Evolutionary conservation across 2,113 vertebrate genomes (phyloP).

Genomic region (Ornithorhynchus anatinus): DNA sequence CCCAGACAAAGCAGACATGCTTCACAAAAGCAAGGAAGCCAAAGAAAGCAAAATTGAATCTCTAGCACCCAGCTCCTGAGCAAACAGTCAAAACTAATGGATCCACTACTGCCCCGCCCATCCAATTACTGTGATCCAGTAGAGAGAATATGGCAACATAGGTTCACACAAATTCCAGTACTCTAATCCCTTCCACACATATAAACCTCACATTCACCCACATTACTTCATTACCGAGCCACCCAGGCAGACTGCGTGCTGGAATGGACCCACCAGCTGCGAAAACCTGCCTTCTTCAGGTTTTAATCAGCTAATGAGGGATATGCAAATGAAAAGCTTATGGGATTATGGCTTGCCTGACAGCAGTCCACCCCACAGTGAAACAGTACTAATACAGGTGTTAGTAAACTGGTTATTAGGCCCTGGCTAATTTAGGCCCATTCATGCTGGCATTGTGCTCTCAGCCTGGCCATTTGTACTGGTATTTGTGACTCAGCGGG

Average conservation of each 20-base stretch:
- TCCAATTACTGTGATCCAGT: conserved; percentile 88
- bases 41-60: conserved; percentile 88
- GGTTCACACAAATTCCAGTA: conserved; percentile 86
- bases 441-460: conserved; percentile 76
- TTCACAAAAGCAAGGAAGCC: conserved; percentile 84
- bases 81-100: conserved; percentile 93
- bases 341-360: conserved; percentile 89
- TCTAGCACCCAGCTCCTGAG: conserved; percentile 86
- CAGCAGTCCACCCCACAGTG: conserved; percentile 78
- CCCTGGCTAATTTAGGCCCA: conserved; percentile 78
- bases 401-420: conserved; percentile 87
- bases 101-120: conserved; percentile 89
- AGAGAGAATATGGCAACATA: conserved; percentile 84
- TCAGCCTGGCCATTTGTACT: conserved; percentile 78
- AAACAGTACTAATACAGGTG: conserved; percentile 91
- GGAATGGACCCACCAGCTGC: conserved; percentile 74
- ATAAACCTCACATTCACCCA: conserved; percentile 83
- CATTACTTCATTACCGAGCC: conserved; percentile 85
- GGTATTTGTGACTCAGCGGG: conserved; percentile 76
- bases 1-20: conserved; percentile 78
- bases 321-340: conserved; percentile 92
- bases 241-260: conserved; percentile 82
- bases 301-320: conserved; percentile 84
- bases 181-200: conserved; percentile 92
- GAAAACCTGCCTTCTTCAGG: conserved; percentile 71